These are phyloP conservation scores for Porites rus DNA, from an alignment of 92 coral and sea anemone genomes.

Conservation along the genomic window DNA sequence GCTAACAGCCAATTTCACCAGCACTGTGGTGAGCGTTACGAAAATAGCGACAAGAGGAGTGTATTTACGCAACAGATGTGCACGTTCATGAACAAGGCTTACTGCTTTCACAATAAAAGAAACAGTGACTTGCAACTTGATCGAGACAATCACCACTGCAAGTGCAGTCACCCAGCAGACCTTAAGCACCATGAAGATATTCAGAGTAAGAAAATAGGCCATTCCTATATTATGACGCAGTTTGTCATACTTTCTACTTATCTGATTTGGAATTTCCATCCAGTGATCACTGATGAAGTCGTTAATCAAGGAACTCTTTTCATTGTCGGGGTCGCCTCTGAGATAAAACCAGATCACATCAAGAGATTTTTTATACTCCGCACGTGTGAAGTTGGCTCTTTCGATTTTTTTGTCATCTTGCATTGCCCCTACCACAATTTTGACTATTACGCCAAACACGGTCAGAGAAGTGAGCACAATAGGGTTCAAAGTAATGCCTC, in stretches of 20 bases:
- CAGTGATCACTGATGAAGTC: conserved; percentile 5
- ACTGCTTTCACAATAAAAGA: too few relatives aligned
- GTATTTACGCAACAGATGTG: too few relatives aligned
- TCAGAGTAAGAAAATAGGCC: too few relatives aligned
- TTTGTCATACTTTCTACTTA: neutral
- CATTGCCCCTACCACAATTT: neutral
- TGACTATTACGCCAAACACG: neutral
- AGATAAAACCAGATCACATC: neutral
- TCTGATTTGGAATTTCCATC: neutral
- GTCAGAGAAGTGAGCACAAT: neutral
- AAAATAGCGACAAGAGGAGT: too few relatives aligned
- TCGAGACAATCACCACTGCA: too few relatives aligned
- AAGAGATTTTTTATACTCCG: neutral
- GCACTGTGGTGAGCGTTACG: too few relatives aligned
- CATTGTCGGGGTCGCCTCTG: neutral
- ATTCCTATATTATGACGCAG: neutral
- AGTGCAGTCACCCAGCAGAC: too few relatives aligned
- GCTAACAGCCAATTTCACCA: too few relatives aligned
- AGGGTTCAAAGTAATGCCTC: neutral
- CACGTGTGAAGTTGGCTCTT: neutral
- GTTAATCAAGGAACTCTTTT: neutral
- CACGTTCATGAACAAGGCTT: too few relatives aligned
- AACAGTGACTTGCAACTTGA: too few relatives aligned
- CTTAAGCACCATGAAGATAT: too few relatives aligned
- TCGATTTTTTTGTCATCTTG: neutral